Base-by-base conservation (phyloP, 2,797 vertebrate species). In the Poecilia gillii region DNA sequence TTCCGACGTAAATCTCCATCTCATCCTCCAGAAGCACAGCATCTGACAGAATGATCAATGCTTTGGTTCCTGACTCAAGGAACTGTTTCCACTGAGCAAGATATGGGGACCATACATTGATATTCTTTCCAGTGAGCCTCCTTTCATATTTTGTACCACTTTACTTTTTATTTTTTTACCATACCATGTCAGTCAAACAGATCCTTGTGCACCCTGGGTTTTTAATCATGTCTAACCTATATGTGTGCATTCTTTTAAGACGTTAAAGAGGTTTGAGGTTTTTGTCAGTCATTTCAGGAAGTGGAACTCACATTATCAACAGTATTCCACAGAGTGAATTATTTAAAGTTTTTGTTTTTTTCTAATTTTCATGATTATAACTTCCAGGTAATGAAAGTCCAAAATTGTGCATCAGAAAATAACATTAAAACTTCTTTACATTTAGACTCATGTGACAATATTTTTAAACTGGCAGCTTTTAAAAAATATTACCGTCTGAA, bases 41-140 rank as follows among this genome's bases (percentile, higher is more conserved):
- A 78, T 72, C 79, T 72, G 70, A 55, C 71, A 66, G 59, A 31
- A 81, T 77, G 75, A 73, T 76, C 80, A 80, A 80, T 80, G 73
- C 41, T 62, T 79, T 74, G 41, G 59, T 70, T 49, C 47, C 39
- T 23, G 36, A 79, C 59, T 68, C 36, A 18, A 55, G 73, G 68
- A 83, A 66, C 33, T 43, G 62, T 62, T 84, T 76, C 64, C 78
- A 59, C 41, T 49, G 43, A 74, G 64, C 49, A 73, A 16, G 43
- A 57, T 68, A 76, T 68, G 12, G 33, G 51, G 28, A 73, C 80
- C 33, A 66, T 77, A 81, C 47, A 75, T 81, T 73, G n/a, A 83
- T 47, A 36, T 76, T 73, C 74, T 79, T 39, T 68, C 39, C 68
- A 62, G 14, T 13, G 9, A 55, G 43, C 43, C 46, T 55, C 20